Evolutionary conservation across 1,140 invertebrate species (phyloP), one percentile per base, ranked within the genome.

Genomic region (Neuroterus valhalla): DNA sequence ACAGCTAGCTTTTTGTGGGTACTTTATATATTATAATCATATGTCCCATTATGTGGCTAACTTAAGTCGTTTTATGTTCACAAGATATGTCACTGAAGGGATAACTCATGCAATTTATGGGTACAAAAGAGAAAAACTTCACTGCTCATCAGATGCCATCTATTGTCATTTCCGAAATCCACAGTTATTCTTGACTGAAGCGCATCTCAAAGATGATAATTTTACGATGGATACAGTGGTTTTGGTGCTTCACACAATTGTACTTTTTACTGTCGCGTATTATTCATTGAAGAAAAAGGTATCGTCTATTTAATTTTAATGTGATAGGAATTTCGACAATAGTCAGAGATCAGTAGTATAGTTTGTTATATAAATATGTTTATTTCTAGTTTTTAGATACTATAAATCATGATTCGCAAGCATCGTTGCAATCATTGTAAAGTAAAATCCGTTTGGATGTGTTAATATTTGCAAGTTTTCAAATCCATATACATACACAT

Each of bases 1-100:
- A 6, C 55, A 62, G 31, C 6, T 62, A 15, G 31, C 55, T 15
- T 62, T 62, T 62, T 62, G 55, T 62, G 55, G 55, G 6, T 62
- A n/a, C n/a, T 62, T 62, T 8, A 62, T 62, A 31, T 62, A 62
- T 62, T 62, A 26, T 14, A 62, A 62, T 38, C 26, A 62, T 14
- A 62, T 62, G 55, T 4, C 55, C 5, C 55, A 14, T 3, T n/a
- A 31, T 15, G 15, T 62, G 12, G 2, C 26, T 15, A 2, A 62
- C 14, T n/a, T 62, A 1, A n/a, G 55, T 15, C 21, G n/a, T 6
- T 14, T 62, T 31, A n/a, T 62, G 6, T 62, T 62, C n/a, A 62
- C 55, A 12, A 26, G 15, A 3, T 62, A 62, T 31, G 55, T 62
- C 3, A 62, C 14, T 62, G 55, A 62, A 26, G 55, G 55, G 6